Conservation (phyloP, 2,888 invertebrate genomes). For the Yponomeuta cagnagella region DNA sequence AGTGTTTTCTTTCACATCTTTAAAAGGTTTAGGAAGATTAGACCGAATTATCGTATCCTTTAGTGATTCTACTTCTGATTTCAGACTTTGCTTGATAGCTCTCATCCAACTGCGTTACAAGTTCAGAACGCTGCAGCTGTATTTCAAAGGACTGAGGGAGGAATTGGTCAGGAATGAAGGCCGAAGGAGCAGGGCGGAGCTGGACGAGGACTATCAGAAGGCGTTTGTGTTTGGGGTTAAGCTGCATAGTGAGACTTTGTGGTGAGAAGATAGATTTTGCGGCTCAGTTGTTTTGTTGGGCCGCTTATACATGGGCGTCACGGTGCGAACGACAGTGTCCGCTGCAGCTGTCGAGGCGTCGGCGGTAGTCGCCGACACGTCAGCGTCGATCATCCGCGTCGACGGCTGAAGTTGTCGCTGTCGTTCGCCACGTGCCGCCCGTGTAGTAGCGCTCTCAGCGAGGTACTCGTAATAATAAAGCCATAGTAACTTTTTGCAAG, state of each 20-base stretch:
- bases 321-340: too few relatives aligned
- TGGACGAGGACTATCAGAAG: slow-evolving; percentile 32
- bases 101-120: slow-evolving; percentile 38
- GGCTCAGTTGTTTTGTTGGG: neutral
- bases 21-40: too few relatives aligned
- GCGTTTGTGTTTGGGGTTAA: slow-evolving; percentile 42
- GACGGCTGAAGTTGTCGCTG: too few relatives aligned
- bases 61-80: neutral
- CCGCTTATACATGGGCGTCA: too few relatives aligned
- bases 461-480: too few relatives aligned
- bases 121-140: slow-evolving; percentile 38
- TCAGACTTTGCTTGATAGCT: slow-evolving; percentile 34
- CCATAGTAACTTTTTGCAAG: too few relatives aligned
- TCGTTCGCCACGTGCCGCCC: too few relatives aligned
- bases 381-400: too few relatives aligned
- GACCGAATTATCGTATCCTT: neutral
- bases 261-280: slow-evolving; percentile 29
- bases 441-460: too few relatives aligned
- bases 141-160: slow-evolving; percentile 33
- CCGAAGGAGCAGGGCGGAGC: slow-evolving; percentile 22
- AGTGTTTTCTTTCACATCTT: too few relatives aligned
- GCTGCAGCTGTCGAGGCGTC: too few relatives aligned
- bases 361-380: too few relatives aligned
- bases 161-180: slow-evolving; percentile 26
- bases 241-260: slow-evolving; percentile 44